Base-by-base conservation (phyloP, 2,888 invertebrate species). In the Tinea pellionella region DNA sequence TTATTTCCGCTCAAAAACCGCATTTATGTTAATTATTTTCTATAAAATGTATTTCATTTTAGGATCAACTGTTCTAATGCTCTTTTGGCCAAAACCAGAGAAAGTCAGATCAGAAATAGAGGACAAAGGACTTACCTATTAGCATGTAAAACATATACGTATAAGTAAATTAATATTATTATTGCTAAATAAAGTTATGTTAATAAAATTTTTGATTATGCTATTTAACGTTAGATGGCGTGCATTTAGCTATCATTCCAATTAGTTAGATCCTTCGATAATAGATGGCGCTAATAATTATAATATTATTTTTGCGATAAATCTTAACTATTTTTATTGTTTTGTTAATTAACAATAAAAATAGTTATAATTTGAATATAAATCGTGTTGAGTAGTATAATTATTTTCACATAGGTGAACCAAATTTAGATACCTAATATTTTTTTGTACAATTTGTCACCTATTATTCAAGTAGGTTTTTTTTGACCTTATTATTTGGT, bases 61-160 rank as follows among this genome's bases (percentile, higher is more conserved):
- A 86, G 86, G 75, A 0, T 77, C 86, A 13, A 79, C 78, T 0
- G 58, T 81, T 4, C 67, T 86, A 0, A 79, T 87, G 75, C 37
- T 75, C 2, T 80, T 86, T 59, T 86, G 87, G 86, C 86, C 86
- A 0, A 74, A 78, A 59, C 82, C 85, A 0, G 75, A 78, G 42
- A 71, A 71, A 61, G 75, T 86, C 15, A 67, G 85, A 56, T 72
- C 71, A 57, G 68, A 76, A 64, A 75, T 87, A 73, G 84, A 85
- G 63, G 66, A 69, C 53, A 76, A 71, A 64, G 87, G 87, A 7
- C 69, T 85, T 9, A 71, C 78, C 4, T 86, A 81, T 61, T 63
- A 59, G 60, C 9, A 37, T n/a, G 57, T 60, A 24, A 24, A 24
- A 24, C 6, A 24, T 3, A 24, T 24, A 6, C 6, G 9, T 37